Evolutionary conservation across 2,113 vertebrate genomes (phyloP), one percentile per base, ranked within the genome.

Genomic region (Podilymbus podiceps): DNA sequence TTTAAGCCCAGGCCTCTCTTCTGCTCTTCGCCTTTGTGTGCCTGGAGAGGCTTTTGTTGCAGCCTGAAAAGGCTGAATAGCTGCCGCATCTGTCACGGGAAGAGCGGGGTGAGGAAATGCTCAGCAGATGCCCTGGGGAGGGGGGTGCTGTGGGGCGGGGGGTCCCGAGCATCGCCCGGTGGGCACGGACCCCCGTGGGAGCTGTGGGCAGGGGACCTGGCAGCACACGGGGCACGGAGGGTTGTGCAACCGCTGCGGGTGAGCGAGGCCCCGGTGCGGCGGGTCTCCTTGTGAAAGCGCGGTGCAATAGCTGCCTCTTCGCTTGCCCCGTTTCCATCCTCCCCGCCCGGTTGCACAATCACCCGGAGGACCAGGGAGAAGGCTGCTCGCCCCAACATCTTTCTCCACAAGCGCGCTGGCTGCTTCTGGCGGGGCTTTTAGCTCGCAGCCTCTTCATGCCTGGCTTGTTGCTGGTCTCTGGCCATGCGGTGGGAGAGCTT

Each of bases 31-130:
- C 90, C 95, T 98, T 98, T 98, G 98, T 98, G 96, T 40, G 93
- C 77, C 58, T 95, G 80, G 71, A 93, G 97, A 93, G 93, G 96
- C 97, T 97, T 98, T 98, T 99, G 98, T 99, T 94, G 93, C 78
- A 38, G 87, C 94, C 86, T 97, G 96, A 97, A 97, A 98, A 95
- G 93, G 95, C 92, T 98, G 97, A 98, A 98, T 98, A 97, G 98
- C 95, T 86, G 97, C 97, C 74, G 95, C 98, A 98, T 98, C 98
- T 98, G 98, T 98, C 85, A 44, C 44, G 69, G 13, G 35, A 58
- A 86, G 60, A 50, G 82, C 11, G 8, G 80, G 77, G 64, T n/a
- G 62, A 95, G 89, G 90, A 94, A 96, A 93, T 78, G 74, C 75
- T 88, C 80, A 74, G 96, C 97, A 97, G 98, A 98, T 97, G 95